Conservation (phyloP, 2,888 invertebrate species). For the Girardia tigrina region DNA sequence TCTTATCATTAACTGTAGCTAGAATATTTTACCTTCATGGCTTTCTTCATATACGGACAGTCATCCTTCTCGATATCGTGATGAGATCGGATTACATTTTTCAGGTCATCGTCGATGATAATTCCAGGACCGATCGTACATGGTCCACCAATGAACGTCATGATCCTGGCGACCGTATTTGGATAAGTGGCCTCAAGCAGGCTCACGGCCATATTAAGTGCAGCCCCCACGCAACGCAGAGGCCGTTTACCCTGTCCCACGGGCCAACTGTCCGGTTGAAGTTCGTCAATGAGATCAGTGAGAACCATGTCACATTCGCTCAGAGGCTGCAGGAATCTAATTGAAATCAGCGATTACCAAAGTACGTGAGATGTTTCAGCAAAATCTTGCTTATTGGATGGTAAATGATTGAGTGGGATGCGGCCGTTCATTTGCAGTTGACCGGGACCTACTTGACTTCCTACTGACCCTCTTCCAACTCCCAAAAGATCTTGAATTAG, state of each 20-base stretch:
- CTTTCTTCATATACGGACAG: slow-evolving; percentile 94
- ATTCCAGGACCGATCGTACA: slow-evolving; percentile 94
- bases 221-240: slow-evolving; percentile 85
- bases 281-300: slow-evolving; percentile 78
- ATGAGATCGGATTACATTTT: slow-evolving; percentile 89
- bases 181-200: slow-evolving; percentile 83
- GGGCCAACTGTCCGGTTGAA: slow-evolving; percentile 81
- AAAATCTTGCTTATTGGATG: slow-evolving; percentile 40
- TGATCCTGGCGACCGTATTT: slow-evolving; percentile 82
- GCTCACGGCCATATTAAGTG: slow-evolving; percentile 84
- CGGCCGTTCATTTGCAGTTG: slow-evolving; percentile 43
- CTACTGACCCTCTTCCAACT: slow-evolving; percentile 42
- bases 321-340: slow-evolving; percentile 83
- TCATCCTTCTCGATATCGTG: slow-evolving; percentile 93
- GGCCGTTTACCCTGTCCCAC: slow-evolving; percentile 82
- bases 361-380: not conserved
- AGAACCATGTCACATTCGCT: slow-evolving; percentile 85
- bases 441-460: slow-evolving; percentile 34
- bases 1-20: no score
- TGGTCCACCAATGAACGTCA: slow-evolving; percentile 91
- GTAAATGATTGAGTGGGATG: slow-evolving; percentile 43
- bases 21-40: slow-evolving; percentile 63
- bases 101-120: slow-evolving; percentile 89
- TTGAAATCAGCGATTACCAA: slow-evolving; percentile 39
- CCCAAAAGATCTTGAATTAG: slow-evolving; percentile 62